Conservation (phyloP, 2,888 invertebrate genomes). For the Tetheella fluctuosa region DNA sequence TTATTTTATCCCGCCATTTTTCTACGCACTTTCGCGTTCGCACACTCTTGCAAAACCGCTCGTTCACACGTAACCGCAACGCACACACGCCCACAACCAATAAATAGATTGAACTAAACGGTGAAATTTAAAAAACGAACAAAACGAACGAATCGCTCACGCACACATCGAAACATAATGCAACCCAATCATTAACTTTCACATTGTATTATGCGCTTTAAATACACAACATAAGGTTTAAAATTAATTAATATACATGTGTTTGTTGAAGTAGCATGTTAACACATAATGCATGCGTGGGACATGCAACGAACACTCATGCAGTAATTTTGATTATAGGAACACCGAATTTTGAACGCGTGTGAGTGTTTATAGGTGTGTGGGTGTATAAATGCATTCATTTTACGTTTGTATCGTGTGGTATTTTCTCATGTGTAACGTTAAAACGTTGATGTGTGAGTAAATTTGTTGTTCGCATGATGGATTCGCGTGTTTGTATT, state of each 20-base stretch:
- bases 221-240: slow-evolving; percentile 32
- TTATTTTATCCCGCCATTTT: slow-evolving; percentile 68
- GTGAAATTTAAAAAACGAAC: slow-evolving; percentile 84
- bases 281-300: slow-evolving; percentile 69
- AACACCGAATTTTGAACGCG: slow-evolving; percentile 77
- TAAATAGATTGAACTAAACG: slow-evolving; percentile 85
- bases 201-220: slow-evolving; percentile 44
- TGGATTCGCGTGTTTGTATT: slow-evolving; percentile 79
- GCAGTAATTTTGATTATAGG: slow-evolving; percentile 74
- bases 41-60: slow-evolving; percentile 49
- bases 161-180: slow-evolving; percentile 66
- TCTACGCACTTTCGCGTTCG: slow-evolving; percentile 78
- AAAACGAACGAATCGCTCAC: slow-evolving; percentile 79
- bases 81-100: slow-evolving; percentile 74
- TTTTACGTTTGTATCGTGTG: slow-evolving; percentile 59
- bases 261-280: slow-evolving; percentile 74
- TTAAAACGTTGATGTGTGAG: slow-evolving; percentile 54
- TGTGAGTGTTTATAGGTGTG: slow-evolving; percentile 47
- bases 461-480: slow-evolving; percentile 74
- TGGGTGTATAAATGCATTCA: slow-evolving; percentile 68
- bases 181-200: slow-evolving; percentile 76
- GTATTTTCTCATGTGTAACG: slow-evolving; percentile 50
- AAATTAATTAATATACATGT: slow-evolving; percentile 38
- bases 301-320: slow-evolving; percentile 64
- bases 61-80: slow-evolving; percentile 59